Conservation (phyloP, 2,797 vertebrate genomes). For the Pantherophis alleghaniensis region DNA sequence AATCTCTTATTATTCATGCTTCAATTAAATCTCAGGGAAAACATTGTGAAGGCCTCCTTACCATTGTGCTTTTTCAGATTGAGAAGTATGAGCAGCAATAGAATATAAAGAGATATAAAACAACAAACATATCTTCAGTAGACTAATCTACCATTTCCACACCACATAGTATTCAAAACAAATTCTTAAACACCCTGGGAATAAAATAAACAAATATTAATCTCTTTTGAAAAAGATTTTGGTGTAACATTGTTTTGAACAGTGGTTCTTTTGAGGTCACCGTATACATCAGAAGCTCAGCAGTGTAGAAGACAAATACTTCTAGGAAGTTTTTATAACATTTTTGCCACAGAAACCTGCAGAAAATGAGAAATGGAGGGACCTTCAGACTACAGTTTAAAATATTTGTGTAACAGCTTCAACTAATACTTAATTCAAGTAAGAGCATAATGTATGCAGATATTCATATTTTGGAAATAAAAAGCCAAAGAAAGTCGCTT, state of each 20-base stretch:
- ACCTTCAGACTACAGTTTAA: not conserved
- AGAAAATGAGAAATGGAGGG: not conserved
- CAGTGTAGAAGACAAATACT: not conserved
- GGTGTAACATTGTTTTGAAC: not conserved
- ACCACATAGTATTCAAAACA: not conserved
- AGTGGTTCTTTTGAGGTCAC: not conserved
- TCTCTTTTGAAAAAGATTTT: not conserved
- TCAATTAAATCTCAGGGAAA: not conserved
- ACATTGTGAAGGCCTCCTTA: not conserved
- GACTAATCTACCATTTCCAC: not conserved
- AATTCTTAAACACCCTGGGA: not conserved
- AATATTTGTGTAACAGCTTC: not conserved
- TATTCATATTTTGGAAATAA: slow-evolving; percentile 1
- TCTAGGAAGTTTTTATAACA: not conserved
- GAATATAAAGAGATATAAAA: not conserved
- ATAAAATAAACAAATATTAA: not conserved
- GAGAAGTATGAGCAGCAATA: not conserved
- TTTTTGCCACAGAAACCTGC: not conserved
- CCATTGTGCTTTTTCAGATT: not conserved
- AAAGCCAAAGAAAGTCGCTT: not conserved
- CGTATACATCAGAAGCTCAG: not conserved
- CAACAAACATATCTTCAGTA: not conserved
- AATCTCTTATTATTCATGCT: not conserved
- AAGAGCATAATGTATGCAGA: slow-evolving; percentile 20
- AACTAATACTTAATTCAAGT: slow-evolving; percentile 8